Percentiles rank a stretch among this genome's conserved stretches.
Conservation (phyloP, 2,888 invertebrate genomes). For the Drosophila infuscata region DNA sequence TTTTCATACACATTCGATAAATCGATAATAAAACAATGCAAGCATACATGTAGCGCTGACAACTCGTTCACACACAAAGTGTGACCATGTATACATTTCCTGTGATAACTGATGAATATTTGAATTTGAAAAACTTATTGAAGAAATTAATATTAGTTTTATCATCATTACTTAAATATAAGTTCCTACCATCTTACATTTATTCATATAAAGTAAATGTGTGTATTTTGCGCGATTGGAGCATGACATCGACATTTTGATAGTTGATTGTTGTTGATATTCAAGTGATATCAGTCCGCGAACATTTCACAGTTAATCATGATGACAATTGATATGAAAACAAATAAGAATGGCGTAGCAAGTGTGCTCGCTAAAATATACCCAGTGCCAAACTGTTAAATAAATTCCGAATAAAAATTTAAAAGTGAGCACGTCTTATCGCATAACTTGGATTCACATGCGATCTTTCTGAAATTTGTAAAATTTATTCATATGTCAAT, state of each 20-base stretch:
- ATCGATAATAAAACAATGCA: slow-evolving; percentile 14
- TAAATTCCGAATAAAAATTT: background rate
- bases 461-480: background rate
- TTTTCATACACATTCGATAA: slow-evolving; percentile 2
- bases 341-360: background rate
- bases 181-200: background rate
- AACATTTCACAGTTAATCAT: slow-evolving; percentile 37
- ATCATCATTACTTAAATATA: background rate
- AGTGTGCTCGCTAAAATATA: background rate
- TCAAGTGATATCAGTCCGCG: slow-evolving; percentile 31
- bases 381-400: background rate
- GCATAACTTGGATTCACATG: no score
- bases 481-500: background rate
- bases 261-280: slow-evolving; percentile 42
- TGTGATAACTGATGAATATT: background rate
- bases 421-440: no score
- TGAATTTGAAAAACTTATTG: background rate
- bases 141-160: background rate
- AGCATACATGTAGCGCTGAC: slow-evolving; percentile 6
- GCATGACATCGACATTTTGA: slow-evolving; percentile 24
- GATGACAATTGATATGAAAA: slow-evolving; percentile 28
- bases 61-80: slow-evolving; percentile 3
- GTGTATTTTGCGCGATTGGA: background rate
- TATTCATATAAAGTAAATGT: background rate
- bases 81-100: background rate